Percentiles rank a stretch among this genome's conserved stretches.
These are phyloP conservation scores for Hypomecis atomaria DNA, from an alignment of 2,888 invertebrate genomes.

Conservation along the genomic window DNA sequence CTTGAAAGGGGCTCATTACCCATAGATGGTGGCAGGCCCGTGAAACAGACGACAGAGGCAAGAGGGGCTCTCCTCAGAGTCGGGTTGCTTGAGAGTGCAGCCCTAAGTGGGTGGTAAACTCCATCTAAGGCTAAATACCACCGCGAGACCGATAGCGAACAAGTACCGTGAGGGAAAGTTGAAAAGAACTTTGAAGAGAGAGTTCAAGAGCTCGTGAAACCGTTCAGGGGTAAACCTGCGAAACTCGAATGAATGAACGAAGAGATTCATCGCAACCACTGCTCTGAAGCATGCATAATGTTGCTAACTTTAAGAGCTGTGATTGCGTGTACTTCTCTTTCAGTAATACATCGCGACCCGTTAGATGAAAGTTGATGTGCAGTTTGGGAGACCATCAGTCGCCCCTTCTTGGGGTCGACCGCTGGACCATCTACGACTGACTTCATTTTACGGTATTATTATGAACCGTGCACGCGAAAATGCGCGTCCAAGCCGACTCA, in stretches of 20 bases:
- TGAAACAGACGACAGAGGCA: constrained; percentile 62
- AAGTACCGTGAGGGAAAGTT: constrained; percentile 89
- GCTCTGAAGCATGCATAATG: not conserved
- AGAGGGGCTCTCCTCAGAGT: constrained; percentile 64
- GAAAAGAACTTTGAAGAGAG: constrained; percentile 88
- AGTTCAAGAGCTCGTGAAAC: constrained; percentile 81
- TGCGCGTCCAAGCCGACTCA: constrained; percentile 60
- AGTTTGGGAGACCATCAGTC: constrained; percentile 48
- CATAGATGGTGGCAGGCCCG: constrained; percentile 83
- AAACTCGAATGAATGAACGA: constrained; percentile 80
- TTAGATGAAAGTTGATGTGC: constrained; percentile 73
- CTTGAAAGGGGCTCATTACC: constrained; percentile 79
- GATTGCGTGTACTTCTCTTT: constrained; percentile 60
- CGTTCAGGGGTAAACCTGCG: constrained; percentile 84
- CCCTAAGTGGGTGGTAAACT: constrained; percentile 86
- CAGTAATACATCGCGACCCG: constrained; percentile 84
- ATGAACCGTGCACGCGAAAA: constrained; percentile 52
- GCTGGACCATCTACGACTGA: constrained; percentile 29
- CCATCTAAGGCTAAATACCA: constrained; percentile 85
- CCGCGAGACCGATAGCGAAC: constrained; percentile 87
- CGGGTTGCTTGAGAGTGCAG: constrained; percentile 86
- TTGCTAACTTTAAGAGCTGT: constrained; percentile 21
- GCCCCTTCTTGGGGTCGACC: constrained; percentile 1
- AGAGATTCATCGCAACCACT: constrained; percentile 61
- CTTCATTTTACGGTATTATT: constrained; percentile 34